Evolutionary conservation across 2,888 invertebrate genomes (phyloP).

Genomic region (Argyresthia albistria): DNA sequence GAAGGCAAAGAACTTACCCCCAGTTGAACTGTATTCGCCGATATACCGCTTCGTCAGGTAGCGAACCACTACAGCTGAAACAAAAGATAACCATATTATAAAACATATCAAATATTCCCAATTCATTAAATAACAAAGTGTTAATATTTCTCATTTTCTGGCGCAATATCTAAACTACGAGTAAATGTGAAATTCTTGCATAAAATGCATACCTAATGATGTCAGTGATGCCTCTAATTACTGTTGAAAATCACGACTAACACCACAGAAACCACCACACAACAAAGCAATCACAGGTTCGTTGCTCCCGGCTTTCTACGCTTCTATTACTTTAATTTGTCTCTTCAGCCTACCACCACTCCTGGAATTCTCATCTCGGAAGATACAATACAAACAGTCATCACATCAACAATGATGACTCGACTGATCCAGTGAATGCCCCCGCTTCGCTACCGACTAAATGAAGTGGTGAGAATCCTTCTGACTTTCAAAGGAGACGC

Average conservation of each 20-base stretch:
- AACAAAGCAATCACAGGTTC: slow-evolving; percentile 39
- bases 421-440: slow-evolving; percentile 43
- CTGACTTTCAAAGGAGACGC: slow-evolving; percentile 40
- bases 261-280: slow-evolving; percentile 14
- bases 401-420: slow-evolving; percentile 62
- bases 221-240: too few species aligned
- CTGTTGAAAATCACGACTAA: too few species aligned
- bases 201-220: too few species aligned
- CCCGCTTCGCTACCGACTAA: slow-evolving; percentile 43
- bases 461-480: slow-evolving; percentile 58
- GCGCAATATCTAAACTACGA: too few species aligned
- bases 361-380: slow-evolving; percentile 48
- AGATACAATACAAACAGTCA: slow-evolving; percentile 51
- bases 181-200: too few species aligned
- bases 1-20: slow-evolving; percentile 71
- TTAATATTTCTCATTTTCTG: too few species aligned
- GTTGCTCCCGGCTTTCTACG: slow-evolving; percentile 58
- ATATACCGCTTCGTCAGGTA: slow-evolving; percentile 85
- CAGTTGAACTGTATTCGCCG: slow-evolving; percentile 86
- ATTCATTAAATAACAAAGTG: too few species aligned
- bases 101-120: not conserved
- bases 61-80: slow-evolving; percentile 85
- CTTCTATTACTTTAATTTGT: slow-evolving; percentile 37
- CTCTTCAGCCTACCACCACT: slow-evolving; percentile 41
- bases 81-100: slow-evolving; percentile 20